phyloP scores from a whole-genome alignment of 2,888 invertebrate genomes.

The Stomorhina lunata region DNA sequence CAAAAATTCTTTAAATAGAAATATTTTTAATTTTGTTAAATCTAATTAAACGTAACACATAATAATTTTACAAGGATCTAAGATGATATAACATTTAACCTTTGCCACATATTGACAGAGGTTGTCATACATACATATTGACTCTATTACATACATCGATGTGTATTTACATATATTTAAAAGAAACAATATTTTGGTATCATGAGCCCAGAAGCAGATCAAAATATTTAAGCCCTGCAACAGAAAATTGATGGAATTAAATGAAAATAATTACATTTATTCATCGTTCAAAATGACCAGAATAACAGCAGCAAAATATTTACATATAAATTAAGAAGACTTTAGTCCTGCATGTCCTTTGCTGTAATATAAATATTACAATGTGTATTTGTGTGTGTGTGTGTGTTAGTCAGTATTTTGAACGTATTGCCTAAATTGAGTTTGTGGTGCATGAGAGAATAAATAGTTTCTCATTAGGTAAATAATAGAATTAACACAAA shows the following conservation, averaged over 20 bases:
- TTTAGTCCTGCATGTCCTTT: not conserved
- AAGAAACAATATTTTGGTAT: not conserved
- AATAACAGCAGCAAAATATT: not conserved
- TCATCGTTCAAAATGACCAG: not conserved
- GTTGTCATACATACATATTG: too few species aligned
- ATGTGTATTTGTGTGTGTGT: not conserved
- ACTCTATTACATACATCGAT: too few species aligned
- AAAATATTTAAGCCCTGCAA: too few species aligned
- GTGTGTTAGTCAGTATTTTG: not conserved
- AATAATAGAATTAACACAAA: slow-evolving; percentile 15
- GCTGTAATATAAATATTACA: not conserved
- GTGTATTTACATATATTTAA: too few species aligned
- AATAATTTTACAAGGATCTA: too few species aligned
- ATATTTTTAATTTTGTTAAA: too few species aligned
- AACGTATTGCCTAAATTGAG: not conserved
- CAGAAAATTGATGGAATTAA: not conserved
- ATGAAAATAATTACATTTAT: not conserved
- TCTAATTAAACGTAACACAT: too few species aligned
- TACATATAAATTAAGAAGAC: not conserved
- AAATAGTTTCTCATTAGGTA: not conserved
- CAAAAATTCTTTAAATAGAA: too few species aligned
- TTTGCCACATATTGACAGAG: too few species aligned
- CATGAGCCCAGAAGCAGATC: not conserved
- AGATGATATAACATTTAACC: too few species aligned
- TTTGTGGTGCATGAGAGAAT: not conserved